phyloP scores from a whole-genome alignment of 2,113 vertebrate genomes.

The Danionella cerebrum region DNA sequence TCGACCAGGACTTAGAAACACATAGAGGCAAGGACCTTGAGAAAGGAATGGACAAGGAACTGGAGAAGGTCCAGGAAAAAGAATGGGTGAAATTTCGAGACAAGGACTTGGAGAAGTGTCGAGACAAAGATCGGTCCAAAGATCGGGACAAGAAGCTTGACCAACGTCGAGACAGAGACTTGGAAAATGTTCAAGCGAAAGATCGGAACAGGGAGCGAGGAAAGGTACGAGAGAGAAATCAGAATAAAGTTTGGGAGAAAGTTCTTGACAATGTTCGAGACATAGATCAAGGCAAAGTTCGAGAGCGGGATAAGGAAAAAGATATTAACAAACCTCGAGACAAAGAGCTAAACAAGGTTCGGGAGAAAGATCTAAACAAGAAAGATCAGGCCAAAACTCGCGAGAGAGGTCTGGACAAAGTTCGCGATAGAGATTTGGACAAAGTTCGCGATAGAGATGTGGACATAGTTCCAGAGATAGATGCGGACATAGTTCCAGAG shows the following conservation, averaged over 20 bases:
- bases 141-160: constrained; percentile 50
- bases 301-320: neutral
- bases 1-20: constrained; percentile 38
- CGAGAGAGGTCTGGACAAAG: neutral
- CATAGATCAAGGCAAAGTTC: neutral
- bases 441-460: constrained; percentile 70
- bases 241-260: neutral
- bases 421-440: constrained; percentile 47
- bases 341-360: neutral
- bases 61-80: constrained; percentile 38
- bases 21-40: constrained; percentile 57
- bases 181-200: neutral
- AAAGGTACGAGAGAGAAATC: neutral
- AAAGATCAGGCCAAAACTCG: neutral
- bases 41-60: constrained; percentile 68
- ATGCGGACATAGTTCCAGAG: neutral
- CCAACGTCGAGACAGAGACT: neutral
- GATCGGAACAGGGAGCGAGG: neutral
- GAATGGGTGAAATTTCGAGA: constrained; percentile 64
- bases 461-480: constrained; percentile 45
- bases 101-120: constrained; percentile 69
- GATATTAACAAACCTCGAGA: neutral
- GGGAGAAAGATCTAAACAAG: neutral
- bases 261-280: neutral
- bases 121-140: constrained; percentile 48